Percentiles rank a stretch among this genome's conserved stretches.
These are phyloP conservation scores for Apis mellifera DNA, from an alignment of 1,140 invertebrate species.

Conservation along the genomic window DNA sequence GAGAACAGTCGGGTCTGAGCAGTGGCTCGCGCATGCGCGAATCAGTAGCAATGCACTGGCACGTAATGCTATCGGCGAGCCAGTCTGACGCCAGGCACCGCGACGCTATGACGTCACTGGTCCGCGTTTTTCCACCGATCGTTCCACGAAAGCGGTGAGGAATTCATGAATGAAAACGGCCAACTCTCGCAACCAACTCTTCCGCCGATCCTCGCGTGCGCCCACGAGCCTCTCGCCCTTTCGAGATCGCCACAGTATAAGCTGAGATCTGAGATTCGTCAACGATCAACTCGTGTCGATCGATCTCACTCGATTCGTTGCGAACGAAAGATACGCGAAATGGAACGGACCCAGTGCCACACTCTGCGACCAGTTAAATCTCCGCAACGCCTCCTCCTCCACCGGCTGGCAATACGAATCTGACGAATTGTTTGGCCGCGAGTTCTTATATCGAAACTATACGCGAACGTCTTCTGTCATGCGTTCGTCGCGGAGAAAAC, in stretches of 20 bases:
- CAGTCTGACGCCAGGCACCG: slow-evolving; percentile 79
- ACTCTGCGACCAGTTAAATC: not conserved
- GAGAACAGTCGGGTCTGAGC: slow-evolving; percentile 57
- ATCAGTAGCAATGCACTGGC: slow-evolving; percentile 52
- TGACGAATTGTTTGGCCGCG: not conserved
- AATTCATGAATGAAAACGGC: slow-evolving; percentile 73
- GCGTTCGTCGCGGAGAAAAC: not conserved
- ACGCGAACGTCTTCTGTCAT: not conserved
- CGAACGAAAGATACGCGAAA: not conserved
- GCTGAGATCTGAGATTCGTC: not conserved
- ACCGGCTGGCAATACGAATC: not conserved
- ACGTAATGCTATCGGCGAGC: slow-evolving; percentile 62
- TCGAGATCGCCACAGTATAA: slow-evolving; percentile 12
- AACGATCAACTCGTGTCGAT: slow-evolving; percentile 28
- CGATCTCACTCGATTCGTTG: slow-evolving; percentile 31
- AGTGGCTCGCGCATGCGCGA: slow-evolving; percentile 57
- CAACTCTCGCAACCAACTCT: slow-evolving; percentile 2
- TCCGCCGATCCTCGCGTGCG: slow-evolving; percentile 30
- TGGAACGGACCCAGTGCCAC: slow-evolving; percentile 4
- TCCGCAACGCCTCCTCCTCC: slow-evolving; percentile 18
- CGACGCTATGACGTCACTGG: slow-evolving; percentile 77
- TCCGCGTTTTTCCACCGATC: slow-evolving; percentile 64
- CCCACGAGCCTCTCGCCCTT: not conserved
- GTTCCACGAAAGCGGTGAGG: slow-evolving; percentile 57
- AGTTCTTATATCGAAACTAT: not conserved